These are phyloP conservation scores for Esox masquinongy DNA, from an alignment of 2,797 vertebrate species.

Conservation along the genomic window DNA sequence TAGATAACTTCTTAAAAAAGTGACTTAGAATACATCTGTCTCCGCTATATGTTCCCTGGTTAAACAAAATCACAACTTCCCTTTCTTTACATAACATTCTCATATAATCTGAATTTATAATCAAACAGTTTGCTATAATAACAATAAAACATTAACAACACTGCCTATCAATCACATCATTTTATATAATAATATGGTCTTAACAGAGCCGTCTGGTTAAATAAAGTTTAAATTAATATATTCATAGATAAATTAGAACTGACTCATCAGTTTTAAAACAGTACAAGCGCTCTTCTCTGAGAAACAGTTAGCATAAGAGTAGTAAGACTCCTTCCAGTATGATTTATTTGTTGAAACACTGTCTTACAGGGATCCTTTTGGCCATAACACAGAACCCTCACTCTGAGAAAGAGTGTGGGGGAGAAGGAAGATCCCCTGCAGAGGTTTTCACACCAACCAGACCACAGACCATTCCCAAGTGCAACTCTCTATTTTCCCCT, in stretches of 20 bases:
- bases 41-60: neutral
- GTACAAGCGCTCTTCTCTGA: neutral
- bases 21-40: neutral
- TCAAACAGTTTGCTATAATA: neutral
- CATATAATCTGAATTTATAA: neutral
- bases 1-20: too few species aligned
- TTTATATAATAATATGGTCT: neutral
- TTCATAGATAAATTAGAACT: neutral
- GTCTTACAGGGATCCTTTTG: constrained; percentile 74
- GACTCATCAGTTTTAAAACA: neutral
- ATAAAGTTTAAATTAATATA: neutral
- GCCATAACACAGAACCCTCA: constrained; percentile 65
- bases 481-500: constrained; percentile 50
- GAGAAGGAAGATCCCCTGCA: constrained; percentile 73
- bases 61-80: neutral
- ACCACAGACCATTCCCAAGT: constrained; percentile 58
- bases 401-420: constrained; percentile 69
- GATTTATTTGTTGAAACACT: constrained; percentile 69
- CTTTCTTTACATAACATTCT: neutral
- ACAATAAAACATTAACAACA: neutral
- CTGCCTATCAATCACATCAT: neutral
- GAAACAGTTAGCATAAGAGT: constrained; percentile 23
- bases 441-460: constrained; percentile 72
- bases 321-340: constrained; percentile 63
- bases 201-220: neutral